Base-by-base conservation (phyloP, 2,888 invertebrate species). In the Fragum fragum region DNA sequence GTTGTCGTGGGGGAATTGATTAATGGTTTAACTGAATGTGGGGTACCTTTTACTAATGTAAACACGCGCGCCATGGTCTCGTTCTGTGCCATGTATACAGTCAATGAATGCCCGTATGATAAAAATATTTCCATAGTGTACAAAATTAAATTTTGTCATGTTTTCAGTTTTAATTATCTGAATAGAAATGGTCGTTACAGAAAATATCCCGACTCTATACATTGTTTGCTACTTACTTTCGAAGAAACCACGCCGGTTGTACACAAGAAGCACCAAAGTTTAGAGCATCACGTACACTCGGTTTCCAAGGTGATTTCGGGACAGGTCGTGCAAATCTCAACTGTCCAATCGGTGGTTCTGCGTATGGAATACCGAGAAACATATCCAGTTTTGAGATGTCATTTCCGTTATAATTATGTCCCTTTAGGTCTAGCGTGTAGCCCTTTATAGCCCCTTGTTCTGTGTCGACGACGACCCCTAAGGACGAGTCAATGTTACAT, bases 291-390 rank as follows among this genome's bases (percentile, higher is more conserved):
- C 81, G 36, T 26, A 23, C 39, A 1, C 16, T 74, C 23, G 83
- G 81, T 53, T 55, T 71, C 88, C 88, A 88, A 14, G 79, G 70
- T 29, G 28, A n/a, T 42, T 83, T 80, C 6, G 81, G 70, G 7
- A 81, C 74, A 36, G 88, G 86, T 53, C 70, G 29, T 1, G 87
- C 79, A 59, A 88, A 88, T 23, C 88, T 59, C n/a, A 82, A 78
- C 26, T 63, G 52, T 28, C 83, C 87, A 11, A 79, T 39, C 9
- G 88, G 88, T 11, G 87, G 78, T 36, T 87, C 85, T 3, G 88
- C 88, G 53, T 86, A 88, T 0, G 88, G 88, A 36, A 88, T 83
- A 1, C 88, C 88, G 11, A 87, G 78, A 69, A 83, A 88, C n/a
- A 88, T 76, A 26, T 86, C 73, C n/a, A 88, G 23, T 36, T 59